phyloP scores from a whole-genome alignment of 2,888 invertebrate species.

The Caenorhabditis zanzibari region DNA sequence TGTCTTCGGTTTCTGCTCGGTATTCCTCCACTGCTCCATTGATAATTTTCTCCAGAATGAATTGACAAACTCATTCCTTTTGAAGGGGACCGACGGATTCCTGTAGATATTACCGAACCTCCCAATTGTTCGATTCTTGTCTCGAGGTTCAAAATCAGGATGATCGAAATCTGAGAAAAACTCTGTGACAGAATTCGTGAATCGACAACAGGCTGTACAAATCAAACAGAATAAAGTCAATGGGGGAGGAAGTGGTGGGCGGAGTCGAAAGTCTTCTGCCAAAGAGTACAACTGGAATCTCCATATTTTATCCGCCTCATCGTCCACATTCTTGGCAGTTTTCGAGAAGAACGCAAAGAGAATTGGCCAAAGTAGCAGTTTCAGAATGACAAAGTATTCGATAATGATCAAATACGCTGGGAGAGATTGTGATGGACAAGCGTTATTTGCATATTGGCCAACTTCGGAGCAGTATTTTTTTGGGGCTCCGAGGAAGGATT shows the following conservation, averaged over 20 bases:
- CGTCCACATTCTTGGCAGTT: constrained; percentile 82
- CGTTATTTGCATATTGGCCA: constrained; percentile 75
- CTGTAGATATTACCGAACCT: constrained; percentile 74
- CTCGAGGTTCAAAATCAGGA: constrained; percentile 72
- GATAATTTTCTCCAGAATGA: constrained; percentile 72
- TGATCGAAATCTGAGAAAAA: constrained; percentile 70
- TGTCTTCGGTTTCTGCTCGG: constrained; percentile 44
- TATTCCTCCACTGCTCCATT: constrained; percentile 72
- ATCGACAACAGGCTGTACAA: constrained; percentile 74
- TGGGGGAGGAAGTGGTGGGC: constrained; percentile 84
- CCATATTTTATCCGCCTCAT: constrained; percentile 84
- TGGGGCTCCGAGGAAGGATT: constrained; percentile 67
- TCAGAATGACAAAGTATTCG: constrained; percentile 74
- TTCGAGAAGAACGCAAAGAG: constrained; percentile 84
- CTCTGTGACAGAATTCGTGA: constrained; percentile 55
- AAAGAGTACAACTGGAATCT: constrained; percentile 83
- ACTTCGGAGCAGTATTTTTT: constrained; percentile 72
- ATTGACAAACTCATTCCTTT: constrained; percentile 64
- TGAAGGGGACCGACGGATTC: constrained; percentile 79
- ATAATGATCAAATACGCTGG: constrained; percentile 72
- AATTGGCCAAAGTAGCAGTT: constrained; percentile 83
- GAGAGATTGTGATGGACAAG: constrained; percentile 74
- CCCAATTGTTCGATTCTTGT: constrained; percentile 54
- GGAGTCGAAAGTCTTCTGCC: constrained; percentile 82
- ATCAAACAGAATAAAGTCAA: constrained; percentile 81